Evolutionary conservation across 2,888 invertebrate species (phyloP), one percentile per base, ranked within the genome.

Genomic region (Drosophila maculinotata): DNA sequence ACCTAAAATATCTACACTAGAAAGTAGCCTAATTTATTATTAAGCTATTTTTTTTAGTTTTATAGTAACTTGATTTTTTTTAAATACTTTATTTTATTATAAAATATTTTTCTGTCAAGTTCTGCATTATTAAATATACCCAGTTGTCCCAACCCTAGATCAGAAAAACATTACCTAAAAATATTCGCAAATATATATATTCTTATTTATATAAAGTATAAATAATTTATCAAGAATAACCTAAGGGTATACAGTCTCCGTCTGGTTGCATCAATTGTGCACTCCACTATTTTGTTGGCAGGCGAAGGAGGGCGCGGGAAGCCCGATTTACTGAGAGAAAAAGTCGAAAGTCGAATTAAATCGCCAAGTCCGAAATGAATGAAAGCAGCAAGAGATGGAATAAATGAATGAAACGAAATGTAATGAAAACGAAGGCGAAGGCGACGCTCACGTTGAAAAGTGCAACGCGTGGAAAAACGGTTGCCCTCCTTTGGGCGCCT

Each of bases 291-390:
- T 35, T 42, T 44, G 28, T 23, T 57, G 45, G 52, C 47, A 31
- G 49, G 20, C 20, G 20, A 20, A 45, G 57, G 47, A 56, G 39
- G 44, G 49, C 45, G 47, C 42, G 30, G 56, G 63, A 52, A 33
- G n/a, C 39, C 25, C 38, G 17, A 60, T 54, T 65, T 41, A 47
- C 36, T 14, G 23, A 53, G 47, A 23, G 49, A 66, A 31, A 36
- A 44, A 59, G 74, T 69, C 81, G 69, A 84, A 79, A 78, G 81
- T 69, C 70, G 83, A 87, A 82, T 85, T 87, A 82, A 87, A 79
- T 85, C 79, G 79, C 51, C 68, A 69, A 73, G 69, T 68, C 76
- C 72, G 64, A 85, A 87, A 85, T 85, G 70, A 82, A 82, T 82
- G 79, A 66, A 76, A 53, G 73, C 66, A 76, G 62, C 57, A 26